Conservation (phyloP, 2,113 vertebrate genomes). For the Sebastes fasciatus region DNA sequence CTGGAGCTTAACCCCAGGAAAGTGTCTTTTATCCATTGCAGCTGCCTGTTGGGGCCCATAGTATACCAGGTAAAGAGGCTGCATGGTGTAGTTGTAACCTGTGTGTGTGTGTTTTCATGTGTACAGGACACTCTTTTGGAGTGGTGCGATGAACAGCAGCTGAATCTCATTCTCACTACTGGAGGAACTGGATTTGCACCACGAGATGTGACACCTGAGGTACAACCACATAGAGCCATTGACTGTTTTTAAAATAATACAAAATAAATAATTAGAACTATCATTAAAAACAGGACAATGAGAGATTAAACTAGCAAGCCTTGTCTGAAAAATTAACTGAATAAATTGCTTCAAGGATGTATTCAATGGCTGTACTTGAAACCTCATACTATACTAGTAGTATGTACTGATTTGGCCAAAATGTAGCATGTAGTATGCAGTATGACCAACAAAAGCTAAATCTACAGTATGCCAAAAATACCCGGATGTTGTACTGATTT, state of each 20-base stretch:
- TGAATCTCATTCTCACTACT: slow-evolving; percentile 98
- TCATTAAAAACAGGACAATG: background rate
- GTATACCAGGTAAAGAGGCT: background rate
- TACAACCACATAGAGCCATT: slow-evolving; percentile 67
- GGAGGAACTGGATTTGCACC: slow-evolving; percentile 99
- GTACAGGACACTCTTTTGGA: slow-evolving; percentile 94
- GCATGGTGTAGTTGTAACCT: background rate
- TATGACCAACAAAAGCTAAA: too few species aligned
- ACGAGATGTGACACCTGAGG: slow-evolving; percentile 99
- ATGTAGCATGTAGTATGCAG: too few species aligned
- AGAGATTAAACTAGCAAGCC: background rate
- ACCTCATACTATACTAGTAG: too few species aligned
- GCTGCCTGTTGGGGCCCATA: background rate
- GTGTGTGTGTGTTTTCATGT: slow-evolving; percentile 73
- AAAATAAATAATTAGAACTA: background rate
- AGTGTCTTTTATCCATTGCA: background rate
- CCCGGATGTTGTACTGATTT: too few species aligned
- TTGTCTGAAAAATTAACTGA: background rate
- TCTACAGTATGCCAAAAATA: too few species aligned
- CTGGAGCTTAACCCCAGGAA: too few species aligned
- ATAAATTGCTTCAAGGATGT: background rate
- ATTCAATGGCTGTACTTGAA: too few species aligned
- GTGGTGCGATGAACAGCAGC: slow-evolving; percentile 98
- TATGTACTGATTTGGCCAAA: too few species aligned
- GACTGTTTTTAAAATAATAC: too few species aligned